Evolutionary conservation across 2,888 invertebrate species (phyloP), one percentile per base, ranked within the genome.

Genomic region (Clanis bilineata): DNA sequence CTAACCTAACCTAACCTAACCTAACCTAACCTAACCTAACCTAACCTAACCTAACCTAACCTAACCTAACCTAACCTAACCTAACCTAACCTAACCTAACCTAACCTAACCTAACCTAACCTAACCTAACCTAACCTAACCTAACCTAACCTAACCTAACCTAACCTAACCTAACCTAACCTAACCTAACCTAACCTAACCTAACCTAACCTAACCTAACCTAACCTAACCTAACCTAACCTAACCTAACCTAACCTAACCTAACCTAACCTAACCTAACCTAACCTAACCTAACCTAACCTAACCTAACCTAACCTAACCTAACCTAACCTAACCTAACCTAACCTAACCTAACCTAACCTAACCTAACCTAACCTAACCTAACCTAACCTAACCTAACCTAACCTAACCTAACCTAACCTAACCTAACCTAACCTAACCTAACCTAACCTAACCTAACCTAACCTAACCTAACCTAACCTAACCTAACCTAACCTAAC

Each of bases 261-360:
- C 39, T 39, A 38, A 38, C 23, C 23, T 56, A 38, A 36, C 25
- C 25, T 25, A 25, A 32, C 32, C 36, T 22, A 38, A 57, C 36
- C 36, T 36, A 36, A 62, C 62, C 62, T 59, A 62, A 59, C 62
- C 57, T 55, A 57, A 59, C 59, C 59, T 57, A 57, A 57, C 59
- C 62, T 54, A 62, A 62, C 59, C 57, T 56, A 57, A 59, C 56
- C 57, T 59, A 57, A 59, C 62, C 58, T 60, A 56, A 56, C 58
- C 60, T 60, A 57, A 58, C 59, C 57, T 56, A 62, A 62, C 60
- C 57, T 47, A 60, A 58, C 61, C 58, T 58, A 59, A 59, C 56
- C 55, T 59, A 59, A 43, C 25, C 25, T 25, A 45, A 59, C 47
- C 39, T 39, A 39, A 39, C 32, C 32, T 32, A 39, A 39, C 39